Evolutionary conservation across 2,113 vertebrate genomes (phyloP).

Genomic region (Ctenomys sociabilis): DNA sequence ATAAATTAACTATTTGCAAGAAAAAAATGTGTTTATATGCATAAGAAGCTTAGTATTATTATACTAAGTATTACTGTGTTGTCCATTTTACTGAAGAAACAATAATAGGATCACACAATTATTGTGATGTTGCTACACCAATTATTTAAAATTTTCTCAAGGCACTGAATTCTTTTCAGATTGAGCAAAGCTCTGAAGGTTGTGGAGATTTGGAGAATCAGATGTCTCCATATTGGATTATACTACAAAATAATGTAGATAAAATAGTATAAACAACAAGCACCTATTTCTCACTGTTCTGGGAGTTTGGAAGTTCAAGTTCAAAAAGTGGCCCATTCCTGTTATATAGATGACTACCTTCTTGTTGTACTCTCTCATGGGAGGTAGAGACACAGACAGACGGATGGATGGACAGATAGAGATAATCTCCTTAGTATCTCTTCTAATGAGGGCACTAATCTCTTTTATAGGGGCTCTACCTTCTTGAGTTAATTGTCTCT

Average conservation of each 20-base stretch:
- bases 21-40: neutral
- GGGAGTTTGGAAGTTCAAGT: neutral
- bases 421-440: neutral
- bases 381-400: neutral
- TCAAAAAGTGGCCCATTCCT: neutral
- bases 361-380: neutral
- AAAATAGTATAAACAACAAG: neutral
- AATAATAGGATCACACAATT: neutral
- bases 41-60: neutral
- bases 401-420: neutral
- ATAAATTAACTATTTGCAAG: too few species aligned
- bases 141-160: neutral
- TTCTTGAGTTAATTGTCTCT: too few species aligned
- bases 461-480: neutral
- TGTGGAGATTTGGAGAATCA: neutral
- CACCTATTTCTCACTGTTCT: neutral
- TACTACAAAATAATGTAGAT: neutral
- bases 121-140: neutral
- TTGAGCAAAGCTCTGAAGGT: neutral
- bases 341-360: neutral
- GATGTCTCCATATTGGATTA: neutral
- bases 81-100: neutral
- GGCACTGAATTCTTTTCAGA: neutral
- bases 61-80: neutral
- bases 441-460: neutral